Conservation (phyloP, 2,888 invertebrate species). For the Rhyacophila evoluta region DNA sequence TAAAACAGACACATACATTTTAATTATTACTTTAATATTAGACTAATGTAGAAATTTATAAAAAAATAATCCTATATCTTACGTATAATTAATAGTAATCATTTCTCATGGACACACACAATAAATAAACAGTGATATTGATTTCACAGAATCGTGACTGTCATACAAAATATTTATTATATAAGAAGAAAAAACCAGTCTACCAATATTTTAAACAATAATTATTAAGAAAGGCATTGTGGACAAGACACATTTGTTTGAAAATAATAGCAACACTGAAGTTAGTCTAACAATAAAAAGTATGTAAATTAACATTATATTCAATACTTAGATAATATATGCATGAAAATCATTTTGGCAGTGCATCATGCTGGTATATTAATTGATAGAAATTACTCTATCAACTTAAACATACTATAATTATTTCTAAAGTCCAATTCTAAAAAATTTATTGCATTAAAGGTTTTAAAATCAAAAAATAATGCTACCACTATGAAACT, state of each 20-base stretch:
- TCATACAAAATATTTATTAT: not conserved
- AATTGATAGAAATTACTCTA: too few species aligned
- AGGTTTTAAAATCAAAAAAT: too few species aligned
- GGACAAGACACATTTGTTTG: not conserved
- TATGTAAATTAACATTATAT: too few species aligned
- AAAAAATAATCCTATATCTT: constrained; percentile 43
- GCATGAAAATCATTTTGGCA: too few species aligned
- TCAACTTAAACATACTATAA: too few species aligned
- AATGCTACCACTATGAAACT: too few species aligned
- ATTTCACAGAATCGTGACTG: not conserved
- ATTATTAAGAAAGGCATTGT: not conserved
- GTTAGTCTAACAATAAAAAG: too few species aligned
- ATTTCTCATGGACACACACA: constrained; percentile 13
- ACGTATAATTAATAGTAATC: not conserved
- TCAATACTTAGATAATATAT: too few species aligned
- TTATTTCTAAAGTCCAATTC: too few species aligned
- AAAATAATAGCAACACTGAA: too few species aligned
- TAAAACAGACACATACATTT: not conserved
- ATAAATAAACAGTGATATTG: not conserved
- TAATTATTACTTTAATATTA: not conserved
- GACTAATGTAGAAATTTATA: constrained; percentile 41
- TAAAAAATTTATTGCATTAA: too few species aligned
- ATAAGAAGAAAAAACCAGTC: not conserved
- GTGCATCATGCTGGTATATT: too few species aligned
- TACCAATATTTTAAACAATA: not conserved